A percentile compares a stretch with the other conserved stretches of the same genome.
phyloP scores from a whole-genome alignment of 2,888 invertebrate genomes.

The Odontocolon sp. region DNA sequence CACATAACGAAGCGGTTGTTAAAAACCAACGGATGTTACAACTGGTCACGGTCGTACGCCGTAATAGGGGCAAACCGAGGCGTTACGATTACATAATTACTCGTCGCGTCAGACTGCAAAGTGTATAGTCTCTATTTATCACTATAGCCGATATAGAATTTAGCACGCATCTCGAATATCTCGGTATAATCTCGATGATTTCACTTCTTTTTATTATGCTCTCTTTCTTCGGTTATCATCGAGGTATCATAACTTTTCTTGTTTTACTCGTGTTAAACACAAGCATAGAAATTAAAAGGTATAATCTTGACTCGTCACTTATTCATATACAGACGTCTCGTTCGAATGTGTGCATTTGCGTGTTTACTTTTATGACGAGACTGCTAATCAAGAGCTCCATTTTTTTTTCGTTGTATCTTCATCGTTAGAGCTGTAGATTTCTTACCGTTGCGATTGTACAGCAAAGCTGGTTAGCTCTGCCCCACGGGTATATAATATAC shows the following conservation, averaged over 20 bases:
- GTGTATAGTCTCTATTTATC: conserved; percentile 24
- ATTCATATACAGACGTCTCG: no score
- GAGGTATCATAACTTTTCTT: no score
- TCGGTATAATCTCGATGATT: conserved; percentile 1
- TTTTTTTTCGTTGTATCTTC: not conserved
- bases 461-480: no score
- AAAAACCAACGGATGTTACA: conserved; percentile 50
- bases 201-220: conserved; percentile 8
- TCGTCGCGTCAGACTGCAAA: conserved; percentile 1
- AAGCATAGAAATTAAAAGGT: no score
- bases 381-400: not conserved
- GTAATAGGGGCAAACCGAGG: conserved; percentile 38
- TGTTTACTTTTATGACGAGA: not conserved
- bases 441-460: not conserved
- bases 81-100: conserved; percentile 57
- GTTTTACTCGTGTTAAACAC: no score
- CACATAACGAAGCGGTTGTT: conserved; percentile 21
- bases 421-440: not conserved
- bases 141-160: conserved; percentile 6
- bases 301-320: no score
- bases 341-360: not conserved
- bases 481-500: not conserved
- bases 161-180: conserved; percentile 26
- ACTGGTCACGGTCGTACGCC: conserved; percentile 54
- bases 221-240: not conserved